Conservation (phyloP, 2,888 invertebrate genomes). For the Pocota personata region DNA sequence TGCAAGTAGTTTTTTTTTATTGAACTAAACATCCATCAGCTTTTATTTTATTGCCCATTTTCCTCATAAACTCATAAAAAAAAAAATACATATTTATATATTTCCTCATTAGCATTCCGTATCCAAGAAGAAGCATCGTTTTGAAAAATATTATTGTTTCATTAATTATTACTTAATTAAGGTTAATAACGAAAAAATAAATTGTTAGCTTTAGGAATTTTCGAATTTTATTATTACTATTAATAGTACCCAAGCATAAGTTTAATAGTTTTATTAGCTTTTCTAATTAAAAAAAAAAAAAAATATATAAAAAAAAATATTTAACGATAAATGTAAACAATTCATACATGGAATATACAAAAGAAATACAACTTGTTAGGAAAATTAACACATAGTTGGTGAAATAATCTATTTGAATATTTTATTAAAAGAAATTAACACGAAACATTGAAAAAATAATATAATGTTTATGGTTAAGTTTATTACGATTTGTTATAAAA, state of each 20-base stretch:
- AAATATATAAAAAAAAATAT: slow-evolving; percentile 13
- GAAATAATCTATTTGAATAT: background rate
- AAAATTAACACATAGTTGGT: background rate
- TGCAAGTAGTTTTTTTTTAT: slow-evolving; percentile 43
- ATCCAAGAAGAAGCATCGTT: slow-evolving; percentile 59
- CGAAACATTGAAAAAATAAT: background rate
- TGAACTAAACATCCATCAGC: slow-evolving; percentile 50
- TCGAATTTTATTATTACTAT: slow-evolving; percentile 39
- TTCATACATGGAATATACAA: background rate
- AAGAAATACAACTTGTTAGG: background rate
- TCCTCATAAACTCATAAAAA: slow-evolving; percentile 50
- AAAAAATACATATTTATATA: background rate
- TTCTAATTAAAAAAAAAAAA: slow-evolving; percentile 32
- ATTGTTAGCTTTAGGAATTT: slow-evolving; percentile 61
- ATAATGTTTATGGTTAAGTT: background rate
- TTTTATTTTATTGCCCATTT: slow-evolving; percentile 41
- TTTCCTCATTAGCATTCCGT: slow-evolving; percentile 73
- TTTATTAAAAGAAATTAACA: background rate
- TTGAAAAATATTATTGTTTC: background rate
- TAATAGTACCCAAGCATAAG: slow-evolving; percentile 46
- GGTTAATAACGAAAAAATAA: slow-evolving; percentile 60
- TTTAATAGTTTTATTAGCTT: slow-evolving; percentile 47
- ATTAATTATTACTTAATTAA: slow-evolving; percentile 23
- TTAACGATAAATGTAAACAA: slow-evolving; percentile 71
- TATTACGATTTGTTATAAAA: background rate